phyloP scores from a whole-genome alignment of 2,797 vertebrate genomes.

The Syngnathus acus region DNA sequence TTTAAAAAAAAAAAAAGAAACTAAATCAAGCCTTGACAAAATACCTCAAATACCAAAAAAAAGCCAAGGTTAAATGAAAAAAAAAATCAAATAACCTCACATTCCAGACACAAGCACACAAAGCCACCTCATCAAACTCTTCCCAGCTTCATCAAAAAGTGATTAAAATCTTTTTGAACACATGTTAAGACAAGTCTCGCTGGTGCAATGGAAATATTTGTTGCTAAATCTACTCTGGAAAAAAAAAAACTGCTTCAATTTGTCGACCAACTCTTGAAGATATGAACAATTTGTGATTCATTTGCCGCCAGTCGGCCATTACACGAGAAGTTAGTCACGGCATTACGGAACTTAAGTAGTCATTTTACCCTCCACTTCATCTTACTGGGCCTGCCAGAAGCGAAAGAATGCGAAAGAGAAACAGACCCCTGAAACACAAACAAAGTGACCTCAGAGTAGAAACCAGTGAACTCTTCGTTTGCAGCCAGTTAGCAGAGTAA shows the following conservation, averaged over 20 bases:
- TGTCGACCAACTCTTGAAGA: neutral
- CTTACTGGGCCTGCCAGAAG: constrained; percentile 14
- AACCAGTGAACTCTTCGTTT: constrained; percentile 30
- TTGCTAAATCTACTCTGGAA: neutral
- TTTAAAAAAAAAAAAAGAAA: no score
- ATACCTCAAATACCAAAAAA: no score
- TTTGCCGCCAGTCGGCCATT: neutral
- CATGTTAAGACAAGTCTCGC: neutral
- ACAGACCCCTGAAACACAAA: constrained; percentile 49
- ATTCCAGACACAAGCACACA: neutral
- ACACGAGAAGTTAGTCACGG: neutral
- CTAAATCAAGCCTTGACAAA: no score
- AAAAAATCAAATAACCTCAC: neutral
- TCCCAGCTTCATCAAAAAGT: no score
- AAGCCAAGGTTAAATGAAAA: neutral
- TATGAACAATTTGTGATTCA: neutral
- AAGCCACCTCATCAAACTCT: neutral
- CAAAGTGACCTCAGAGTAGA: constrained; percentile 38
- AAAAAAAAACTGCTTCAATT: neutral
- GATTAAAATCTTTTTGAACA: no score
- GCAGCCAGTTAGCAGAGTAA: constrained; percentile 42
- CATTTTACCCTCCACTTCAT: constrained; percentile 16
- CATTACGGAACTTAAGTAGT: constrained; percentile 1
- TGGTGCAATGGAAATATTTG: neutral
- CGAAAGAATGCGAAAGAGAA: constrained; percentile 49